These are phyloP conservation scores for Protomyctophum bolini DNA, from an alignment of 2,113 vertebrate genomes.

Conservation along the genomic window DNA sequence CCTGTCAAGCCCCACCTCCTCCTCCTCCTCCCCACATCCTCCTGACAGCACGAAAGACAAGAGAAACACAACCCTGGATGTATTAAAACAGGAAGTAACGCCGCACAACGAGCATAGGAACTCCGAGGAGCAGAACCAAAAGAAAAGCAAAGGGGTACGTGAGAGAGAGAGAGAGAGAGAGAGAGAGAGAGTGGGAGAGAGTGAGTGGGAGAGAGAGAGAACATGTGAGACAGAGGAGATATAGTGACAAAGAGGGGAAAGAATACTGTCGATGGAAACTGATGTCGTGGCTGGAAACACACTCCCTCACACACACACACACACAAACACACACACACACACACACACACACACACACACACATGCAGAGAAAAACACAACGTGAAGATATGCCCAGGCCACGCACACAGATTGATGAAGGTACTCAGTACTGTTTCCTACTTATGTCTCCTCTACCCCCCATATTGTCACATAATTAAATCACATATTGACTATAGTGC, in stretches of 20 bases:
- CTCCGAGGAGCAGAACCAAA: not conserved
- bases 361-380: conserved; percentile 45
- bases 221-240: conserved; percentile 20
- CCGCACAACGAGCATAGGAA: conserved; percentile 48
- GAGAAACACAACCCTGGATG: not conserved
- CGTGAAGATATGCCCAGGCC: too few relatives aligned
- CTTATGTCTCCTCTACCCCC: too few relatives aligned
- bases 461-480: too few relatives aligned
- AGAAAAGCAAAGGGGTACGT: too few relatives aligned
- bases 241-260: conserved; percentile 65
- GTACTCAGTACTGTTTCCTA: too few relatives aligned
- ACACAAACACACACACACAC: too few relatives aligned
- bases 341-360: conserved; percentile 13
- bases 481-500: too few relatives aligned
- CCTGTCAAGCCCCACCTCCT: conserved; percentile 67
- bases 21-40: conserved; percentile 74
- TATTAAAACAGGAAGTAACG: conserved; percentile 53
- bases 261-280: conserved; percentile 73
- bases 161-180: conserved; percentile 18
- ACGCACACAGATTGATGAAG: too few relatives aligned
- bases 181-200: too few relatives aligned
- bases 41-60: conserved; percentile 50
- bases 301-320: too few relatives aligned
- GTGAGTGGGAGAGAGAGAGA: conserved; percentile 39
- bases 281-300: conserved; percentile 80